These are phyloP conservation scores for Virgularia gustaviana DNA, from an alignment of 92 coral and sea anemone species.

Conservation along the genomic window DNA sequence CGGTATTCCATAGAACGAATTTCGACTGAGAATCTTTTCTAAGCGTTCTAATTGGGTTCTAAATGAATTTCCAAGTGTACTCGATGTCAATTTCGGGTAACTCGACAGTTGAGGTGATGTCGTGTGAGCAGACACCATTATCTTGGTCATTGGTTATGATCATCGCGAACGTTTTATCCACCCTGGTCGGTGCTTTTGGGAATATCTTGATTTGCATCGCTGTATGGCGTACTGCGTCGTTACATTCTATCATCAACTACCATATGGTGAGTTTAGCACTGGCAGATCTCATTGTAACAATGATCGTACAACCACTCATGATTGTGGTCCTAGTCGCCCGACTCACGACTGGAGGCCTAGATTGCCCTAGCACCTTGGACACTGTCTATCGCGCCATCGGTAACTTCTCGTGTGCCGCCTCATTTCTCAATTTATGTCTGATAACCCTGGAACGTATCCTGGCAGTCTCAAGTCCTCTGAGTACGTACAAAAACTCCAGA, in stretches of 20 bases:
- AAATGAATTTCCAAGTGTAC: no score
- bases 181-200: conserved; percentile 22
- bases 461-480: conserved; percentile 38
- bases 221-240: conserved; percentile 20
- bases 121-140: conserved; percentile 12
- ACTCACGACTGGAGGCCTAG: conserved; percentile 15
- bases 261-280: conserved; percentile 22
- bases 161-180: conserved; percentile 7
- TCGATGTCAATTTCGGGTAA: no score
- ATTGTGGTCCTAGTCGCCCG: conserved; percentile 4
- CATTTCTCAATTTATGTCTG: conserved; percentile 42
- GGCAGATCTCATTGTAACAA: conserved; percentile 14
- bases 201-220: conserved; percentile 16
- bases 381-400: conserved; percentile 43
- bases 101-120: not conserved
- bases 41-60: no score
- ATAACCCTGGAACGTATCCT: conserved; percentile 46
- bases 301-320: conserved; percentile 19
- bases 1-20: no score
- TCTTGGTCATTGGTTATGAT: conserved; percentile 3
- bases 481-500: not conserved
- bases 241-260: conserved; percentile 7
- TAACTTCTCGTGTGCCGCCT: conserved; percentile 53
- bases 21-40: no score
- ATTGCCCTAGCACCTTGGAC: conserved; percentile 41